phyloP scores from a whole-genome alignment of 2,888 invertebrate species.

The Meta bourneti region DNA sequence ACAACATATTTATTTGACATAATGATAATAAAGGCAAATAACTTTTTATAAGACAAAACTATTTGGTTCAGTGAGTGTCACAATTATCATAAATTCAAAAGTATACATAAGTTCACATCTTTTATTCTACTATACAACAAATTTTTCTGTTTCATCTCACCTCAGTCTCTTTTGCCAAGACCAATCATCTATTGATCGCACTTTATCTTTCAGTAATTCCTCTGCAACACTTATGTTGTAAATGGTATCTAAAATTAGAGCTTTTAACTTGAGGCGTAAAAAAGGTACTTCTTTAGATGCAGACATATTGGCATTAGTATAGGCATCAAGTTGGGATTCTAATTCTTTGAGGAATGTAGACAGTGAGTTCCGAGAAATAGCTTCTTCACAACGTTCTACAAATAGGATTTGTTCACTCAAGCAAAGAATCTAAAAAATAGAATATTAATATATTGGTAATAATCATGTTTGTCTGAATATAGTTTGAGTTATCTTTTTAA shows the following conservation, averaged over 20 bases:
- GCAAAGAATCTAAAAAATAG: constrained; percentile 85
- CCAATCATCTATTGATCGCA: constrained; percentile 89
- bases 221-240: constrained; percentile 93
- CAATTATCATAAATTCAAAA: no score
- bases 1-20: no score
- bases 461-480: no score
- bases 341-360: constrained; percentile 79
- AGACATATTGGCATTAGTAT: constrained; percentile 80
- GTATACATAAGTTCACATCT: no score
- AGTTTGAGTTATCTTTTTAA: no score
- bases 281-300: constrained; percentile 78
- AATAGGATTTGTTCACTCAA: constrained; percentile 92
- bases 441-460: not conserved
- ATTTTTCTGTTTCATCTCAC: constrained; percentile 80
- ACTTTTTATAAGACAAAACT: no score
- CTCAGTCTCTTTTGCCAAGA: constrained; percentile 96
- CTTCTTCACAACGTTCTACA: constrained; percentile 90
- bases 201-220: constrained; percentile 85
- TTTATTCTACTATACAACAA: no score
- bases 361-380: constrained; percentile 85
- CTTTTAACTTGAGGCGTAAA: constrained; percentile 89
- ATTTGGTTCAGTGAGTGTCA: no score
- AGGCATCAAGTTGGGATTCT: constrained; percentile 82
- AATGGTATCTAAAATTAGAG: constrained; percentile 94
- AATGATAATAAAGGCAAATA: no score